Evolutionary conservation across 2,113 vertebrate species (phyloP).

Genomic region (Marmota monax): DNA sequence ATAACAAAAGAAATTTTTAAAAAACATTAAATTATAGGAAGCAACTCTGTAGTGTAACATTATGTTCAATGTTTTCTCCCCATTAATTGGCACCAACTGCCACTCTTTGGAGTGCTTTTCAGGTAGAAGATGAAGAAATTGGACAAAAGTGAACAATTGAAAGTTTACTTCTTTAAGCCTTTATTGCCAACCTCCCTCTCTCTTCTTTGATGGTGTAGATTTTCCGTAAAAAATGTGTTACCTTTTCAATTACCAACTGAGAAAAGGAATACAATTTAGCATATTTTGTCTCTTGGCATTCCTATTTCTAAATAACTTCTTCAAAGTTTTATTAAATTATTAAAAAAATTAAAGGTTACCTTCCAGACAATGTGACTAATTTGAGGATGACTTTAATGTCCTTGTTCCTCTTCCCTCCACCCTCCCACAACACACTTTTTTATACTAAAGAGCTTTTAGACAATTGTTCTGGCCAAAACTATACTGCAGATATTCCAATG

Average conservation of each 20-base stretch:
- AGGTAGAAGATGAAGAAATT: neutral
- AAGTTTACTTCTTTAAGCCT: slow-evolving; percentile 18
- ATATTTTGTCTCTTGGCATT: neutral
- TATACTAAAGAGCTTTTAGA: slow-evolving; percentile 28
- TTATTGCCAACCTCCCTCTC: neutral
- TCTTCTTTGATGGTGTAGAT: neutral
- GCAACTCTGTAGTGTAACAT: neutral
- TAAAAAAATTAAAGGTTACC: neutral
- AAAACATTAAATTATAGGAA: slow-evolving; percentile 19
- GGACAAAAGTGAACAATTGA: neutral
- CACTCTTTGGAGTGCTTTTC: neutral
- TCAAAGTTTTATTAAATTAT: slow-evolving; percentile 1
- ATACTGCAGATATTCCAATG: slow-evolving; percentile 25
- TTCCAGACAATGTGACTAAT: slow-evolving; percentile 34
- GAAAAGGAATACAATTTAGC: neutral
- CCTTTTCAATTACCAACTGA: neutral
- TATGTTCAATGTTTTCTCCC: neutral
- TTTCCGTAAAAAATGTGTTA: neutral
- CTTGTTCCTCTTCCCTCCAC: neutral
- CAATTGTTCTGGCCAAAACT: slow-evolving; percentile 25
- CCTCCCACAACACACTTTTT: neutral
- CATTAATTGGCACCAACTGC: neutral
- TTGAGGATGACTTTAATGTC: slow-evolving; percentile 44
- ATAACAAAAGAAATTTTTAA: slow-evolving; percentile 8
- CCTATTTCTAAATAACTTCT: neutral